Conservation (phyloP, 2,797 vertebrate species). For the Falco concolor region DNA sequence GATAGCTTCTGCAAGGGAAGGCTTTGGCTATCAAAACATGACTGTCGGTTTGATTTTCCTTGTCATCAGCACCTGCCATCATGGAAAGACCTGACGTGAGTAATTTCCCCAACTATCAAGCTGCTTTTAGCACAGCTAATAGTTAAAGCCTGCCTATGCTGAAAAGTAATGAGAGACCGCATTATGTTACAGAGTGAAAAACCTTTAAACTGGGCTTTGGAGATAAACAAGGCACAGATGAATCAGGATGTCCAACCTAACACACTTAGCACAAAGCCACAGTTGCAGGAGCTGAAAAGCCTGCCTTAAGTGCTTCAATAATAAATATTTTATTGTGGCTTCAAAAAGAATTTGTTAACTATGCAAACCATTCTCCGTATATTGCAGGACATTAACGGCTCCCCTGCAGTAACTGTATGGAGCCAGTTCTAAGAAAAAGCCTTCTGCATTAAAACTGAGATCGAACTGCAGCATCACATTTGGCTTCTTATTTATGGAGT, state of each 20-base stretch:
- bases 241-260: background rate
- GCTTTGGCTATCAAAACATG: background rate
- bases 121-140: background rate
- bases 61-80: background rate
- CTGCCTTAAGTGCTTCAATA: conserved; percentile 28
- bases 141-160: background rate
- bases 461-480: background rate
- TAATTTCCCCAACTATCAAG: background rate
- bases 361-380: background rate
- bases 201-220: background rate
- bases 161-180: background rate
- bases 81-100: background rate
- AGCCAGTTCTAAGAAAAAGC: background rate
- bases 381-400: background rate
- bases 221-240: background rate
- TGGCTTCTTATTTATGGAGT: background rate
- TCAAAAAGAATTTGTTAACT: conserved; percentile 44
- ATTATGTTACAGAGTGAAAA: background rate
- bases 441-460: background rate
- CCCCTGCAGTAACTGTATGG: background rate
- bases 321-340: conserved; percentile 38
- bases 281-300: background rate
- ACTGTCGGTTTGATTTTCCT: background rate
- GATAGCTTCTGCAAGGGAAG: background rate
- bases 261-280: background rate